phyloP scores from a whole-genome alignment of 1,140 invertebrate species.

The Ips typographus region DNA sequence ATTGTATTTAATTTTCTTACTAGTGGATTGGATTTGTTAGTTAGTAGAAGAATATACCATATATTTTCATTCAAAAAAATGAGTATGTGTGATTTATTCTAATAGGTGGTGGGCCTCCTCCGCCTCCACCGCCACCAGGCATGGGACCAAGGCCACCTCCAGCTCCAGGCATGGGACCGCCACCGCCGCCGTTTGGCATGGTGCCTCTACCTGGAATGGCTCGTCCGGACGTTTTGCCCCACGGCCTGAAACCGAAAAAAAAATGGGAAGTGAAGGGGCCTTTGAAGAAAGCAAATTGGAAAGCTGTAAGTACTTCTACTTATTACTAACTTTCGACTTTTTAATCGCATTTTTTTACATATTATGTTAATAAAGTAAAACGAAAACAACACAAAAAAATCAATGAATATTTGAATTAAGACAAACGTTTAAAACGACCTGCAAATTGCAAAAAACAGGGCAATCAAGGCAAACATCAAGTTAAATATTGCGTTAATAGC shows the following conservation, averaged over 20 bases:
- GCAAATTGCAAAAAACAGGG: too few species aligned
- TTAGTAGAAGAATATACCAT: too few species aligned
- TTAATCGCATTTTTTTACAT: neutral
- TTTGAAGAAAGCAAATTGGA: conserved; percentile 87
- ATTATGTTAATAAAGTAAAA: neutral
- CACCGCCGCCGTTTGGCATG: conserved; percentile 53
- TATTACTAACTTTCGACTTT: neutral
- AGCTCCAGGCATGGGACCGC: conserved; percentile 52
- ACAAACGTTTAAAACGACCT: too few species aligned
- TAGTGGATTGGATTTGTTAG: too few species aligned
- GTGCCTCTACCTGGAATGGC: conserved; percentile 53
- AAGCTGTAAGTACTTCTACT: conserved; percentile 47
- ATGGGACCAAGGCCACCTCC: conserved; percentile 51
- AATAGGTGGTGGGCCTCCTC: conserved; percentile 50
- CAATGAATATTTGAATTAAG: too few species aligned
- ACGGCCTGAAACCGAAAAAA: conserved; percentile 89
- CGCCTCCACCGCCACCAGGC: conserved; percentile 52
- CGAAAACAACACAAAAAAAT: too few species aligned
- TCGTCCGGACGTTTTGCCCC: conserved; percentile 67
- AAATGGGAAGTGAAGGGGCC: conserved; percentile 85
- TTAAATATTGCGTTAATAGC: too few species aligned
- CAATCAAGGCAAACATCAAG: too few species aligned
- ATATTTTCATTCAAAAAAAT: too few species aligned
- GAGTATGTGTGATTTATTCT: neutral
- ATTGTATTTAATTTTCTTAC: too few species aligned